phyloP scores from a whole-genome alignment of 2,888 invertebrate species.

The Rhagophthalmus giganteus region DNA sequence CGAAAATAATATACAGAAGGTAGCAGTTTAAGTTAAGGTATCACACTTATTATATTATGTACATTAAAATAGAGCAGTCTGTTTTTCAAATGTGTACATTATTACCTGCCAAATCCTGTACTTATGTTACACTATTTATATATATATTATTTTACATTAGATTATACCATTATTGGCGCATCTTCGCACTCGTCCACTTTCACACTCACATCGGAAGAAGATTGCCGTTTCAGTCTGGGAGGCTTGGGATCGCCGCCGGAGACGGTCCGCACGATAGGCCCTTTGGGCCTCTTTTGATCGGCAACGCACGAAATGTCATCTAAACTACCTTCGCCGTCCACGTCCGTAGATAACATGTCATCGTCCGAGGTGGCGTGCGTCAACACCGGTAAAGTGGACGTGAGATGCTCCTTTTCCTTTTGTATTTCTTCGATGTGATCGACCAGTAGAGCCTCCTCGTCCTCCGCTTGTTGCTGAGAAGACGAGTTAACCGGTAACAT shows the following conservation, averaged over 20 bases:
- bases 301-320: slow-evolving; percentile 61
- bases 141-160: slow-evolving; percentile 25
- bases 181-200: slow-evolving; percentile 54
- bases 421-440: slow-evolving; percentile 80
- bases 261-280: slow-evolving; percentile 51
- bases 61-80: slow-evolving; percentile 29
- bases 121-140: slow-evolving; percentile 26
- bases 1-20: slow-evolving; percentile 38
- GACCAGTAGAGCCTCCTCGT: slow-evolving; percentile 74
- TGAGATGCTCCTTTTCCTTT: slow-evolving; percentile 79
- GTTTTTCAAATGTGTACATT: slow-evolving; percentile 23
- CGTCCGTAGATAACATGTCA: slow-evolving; percentile 79
- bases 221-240: slow-evolving; percentile 53
- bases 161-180: slow-evolving; percentile 55
- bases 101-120: slow-evolving; percentile 29
- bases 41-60: slow-evolving; percentile 33
- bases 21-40: slow-evolving; percentile 31
- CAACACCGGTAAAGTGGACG: slow-evolving; percentile 77
- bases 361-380: slow-evolving; percentile 86
- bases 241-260: slow-evolving; percentile 49
- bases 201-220: slow-evolving; percentile 53
- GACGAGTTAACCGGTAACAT: slow-evolving; percentile 48
- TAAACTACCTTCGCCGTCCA: slow-evolving; percentile 78
- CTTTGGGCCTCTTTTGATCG: slow-evolving; percentile 45
- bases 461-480: slow-evolving; percentile 56